Evolutionary conservation across 2,888 invertebrate species (phyloP).

Genomic region (Drosophila hamatofila): DNA sequence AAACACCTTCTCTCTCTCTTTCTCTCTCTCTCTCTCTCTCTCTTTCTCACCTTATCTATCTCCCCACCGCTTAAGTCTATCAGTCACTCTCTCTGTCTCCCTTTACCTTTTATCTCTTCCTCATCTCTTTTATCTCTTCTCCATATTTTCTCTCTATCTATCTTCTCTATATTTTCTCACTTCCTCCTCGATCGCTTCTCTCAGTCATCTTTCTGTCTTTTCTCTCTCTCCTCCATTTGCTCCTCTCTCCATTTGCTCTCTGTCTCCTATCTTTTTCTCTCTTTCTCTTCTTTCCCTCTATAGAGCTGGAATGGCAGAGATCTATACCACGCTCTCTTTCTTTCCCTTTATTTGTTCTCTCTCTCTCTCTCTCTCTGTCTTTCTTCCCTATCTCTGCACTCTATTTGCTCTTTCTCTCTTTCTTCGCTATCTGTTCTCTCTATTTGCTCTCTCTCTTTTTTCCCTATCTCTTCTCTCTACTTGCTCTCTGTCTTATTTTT

Average conservation of each 20-base stretch:
- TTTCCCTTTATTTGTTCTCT: too few relatives aligned
- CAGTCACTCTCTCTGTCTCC: not conserved
- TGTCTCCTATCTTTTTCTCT: not conserved
- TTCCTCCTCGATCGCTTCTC: not conserved
- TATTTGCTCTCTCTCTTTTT: not conserved
- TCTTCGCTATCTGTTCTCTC: not conserved
- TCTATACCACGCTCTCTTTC: too few relatives aligned
- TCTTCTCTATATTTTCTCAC: not conserved
- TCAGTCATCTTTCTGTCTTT: too few relatives aligned
- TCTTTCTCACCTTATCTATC: too few relatives aligned
- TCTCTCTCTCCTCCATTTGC: not conserved
- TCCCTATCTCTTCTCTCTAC: not conserved
- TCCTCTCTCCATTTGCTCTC: not conserved
- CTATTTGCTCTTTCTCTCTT: too few relatives aligned
- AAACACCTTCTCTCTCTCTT: too few relatives aligned
- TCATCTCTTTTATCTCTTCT: too few relatives aligned
- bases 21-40: too few relatives aligned
- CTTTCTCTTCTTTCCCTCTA: not conserved
- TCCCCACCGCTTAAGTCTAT: too few relatives aligned
- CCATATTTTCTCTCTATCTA: not conserved
- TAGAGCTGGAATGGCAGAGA: too few relatives aligned
- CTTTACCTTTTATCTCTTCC: too few relatives aligned
- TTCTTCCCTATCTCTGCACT: not conserved
- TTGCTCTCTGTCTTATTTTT: not conserved
- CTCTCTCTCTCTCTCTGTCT: too few relatives aligned